Percentiles rank a stretch among this genome's conserved stretches.
Evolutionary conservation across 2,888 invertebrate genomes (phyloP).

Genomic region (Ctenicera cuprea): DNA sequence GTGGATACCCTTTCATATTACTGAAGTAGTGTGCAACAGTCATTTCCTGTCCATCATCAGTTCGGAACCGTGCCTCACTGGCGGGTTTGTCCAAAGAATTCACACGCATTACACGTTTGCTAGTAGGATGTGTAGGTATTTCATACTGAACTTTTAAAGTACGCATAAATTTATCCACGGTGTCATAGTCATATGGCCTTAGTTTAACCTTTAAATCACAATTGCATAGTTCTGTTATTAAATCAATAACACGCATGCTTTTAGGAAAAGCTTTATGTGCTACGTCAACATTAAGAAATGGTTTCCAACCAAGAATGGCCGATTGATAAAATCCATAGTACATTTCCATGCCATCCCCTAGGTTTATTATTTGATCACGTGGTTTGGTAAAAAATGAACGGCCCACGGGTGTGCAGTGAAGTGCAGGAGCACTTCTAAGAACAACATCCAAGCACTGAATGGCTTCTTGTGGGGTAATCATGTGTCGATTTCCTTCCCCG

Average conservation of each 20-base stretch:
- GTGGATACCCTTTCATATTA: constrained; percentile 67
- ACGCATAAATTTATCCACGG: constrained; percentile 39
- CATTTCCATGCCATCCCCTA: constrained; percentile 90
- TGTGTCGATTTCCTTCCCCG: constrained; percentile 62
- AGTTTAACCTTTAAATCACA: constrained; percentile 55
- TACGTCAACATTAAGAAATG: constrained; percentile 93
- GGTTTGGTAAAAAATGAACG: constrained; percentile 84
- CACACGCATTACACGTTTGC: constrained; percentile 72
- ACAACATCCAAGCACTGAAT: constrained; percentile 92
- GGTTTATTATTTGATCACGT: constrained; percentile 70
- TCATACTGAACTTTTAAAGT: constrained; percentile 72
- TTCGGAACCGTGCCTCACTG: constrained; percentile 67
- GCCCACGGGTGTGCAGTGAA: constrained; percentile 77
- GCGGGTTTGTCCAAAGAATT: constrained; percentile 71
- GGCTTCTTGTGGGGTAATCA: constrained; percentile 75
- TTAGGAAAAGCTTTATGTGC: constrained; percentile 88
- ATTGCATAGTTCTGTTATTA: constrained; percentile 62
- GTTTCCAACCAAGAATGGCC: constrained; percentile 91
- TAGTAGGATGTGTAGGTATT: constrained; percentile 70
- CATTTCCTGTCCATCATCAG: constrained; percentile 62
- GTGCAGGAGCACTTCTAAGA: constrained; percentile 79
- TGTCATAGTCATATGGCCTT: constrained; percentile 35
- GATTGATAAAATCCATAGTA: constrained; percentile 97
- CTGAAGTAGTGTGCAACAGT: constrained; percentile 74
- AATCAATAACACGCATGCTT: constrained; percentile 73